Evolutionary conservation across 2,113 vertebrate species (phyloP), one percentile per base, ranked within the genome.

Genomic region (Labeo catla): DNA sequence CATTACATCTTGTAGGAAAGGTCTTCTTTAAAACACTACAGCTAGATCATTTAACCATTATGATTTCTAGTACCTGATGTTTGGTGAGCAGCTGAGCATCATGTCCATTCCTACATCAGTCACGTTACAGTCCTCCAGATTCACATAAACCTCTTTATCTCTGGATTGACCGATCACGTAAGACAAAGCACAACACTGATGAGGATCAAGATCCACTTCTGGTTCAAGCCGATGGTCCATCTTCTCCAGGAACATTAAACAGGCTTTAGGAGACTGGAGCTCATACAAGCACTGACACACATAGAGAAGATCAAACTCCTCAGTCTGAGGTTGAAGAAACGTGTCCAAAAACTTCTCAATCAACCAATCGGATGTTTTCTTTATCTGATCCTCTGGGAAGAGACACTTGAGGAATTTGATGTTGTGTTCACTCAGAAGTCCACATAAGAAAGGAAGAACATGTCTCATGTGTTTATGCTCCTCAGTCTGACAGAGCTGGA

Each of bases 211-310:
- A 68, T 86, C 47, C 11, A 61, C 70, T 23, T 50, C 85, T 49
- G 5, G 65, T 11, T 89, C 57, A 9, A 89, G 59, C 47, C 12
- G 19, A 81, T 85, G 80, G 11, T 86, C 15, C 6, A 88, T 54
- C 78, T 85, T 86, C 47, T 76, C 81, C 72, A 91, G 83, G 10
- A 91, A 74, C n/a, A 81, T n/a, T 13, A 59, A 68, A 8, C 90
- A 91, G 8, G 73, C 73, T 15, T 85, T 21, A 70, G 73, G 28
- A 59, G 86, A 88, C 76, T 89, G 88, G 47, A 81, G 77, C 73
- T 91, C 90, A 84, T 77, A 88, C 68, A 91, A 50, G 36, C 90
- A 91, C 73, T 89, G 88, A 83, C 88, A 89, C 39, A 88, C 49
- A 83, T 87, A 89, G 49, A 87, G 49, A 66, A 77, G 36, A 76